These are phyloP conservation scores for Tachysurus vachellii DNA, from an alignment of 2,113 vertebrate genomes.

Conservation along the genomic window DNA sequence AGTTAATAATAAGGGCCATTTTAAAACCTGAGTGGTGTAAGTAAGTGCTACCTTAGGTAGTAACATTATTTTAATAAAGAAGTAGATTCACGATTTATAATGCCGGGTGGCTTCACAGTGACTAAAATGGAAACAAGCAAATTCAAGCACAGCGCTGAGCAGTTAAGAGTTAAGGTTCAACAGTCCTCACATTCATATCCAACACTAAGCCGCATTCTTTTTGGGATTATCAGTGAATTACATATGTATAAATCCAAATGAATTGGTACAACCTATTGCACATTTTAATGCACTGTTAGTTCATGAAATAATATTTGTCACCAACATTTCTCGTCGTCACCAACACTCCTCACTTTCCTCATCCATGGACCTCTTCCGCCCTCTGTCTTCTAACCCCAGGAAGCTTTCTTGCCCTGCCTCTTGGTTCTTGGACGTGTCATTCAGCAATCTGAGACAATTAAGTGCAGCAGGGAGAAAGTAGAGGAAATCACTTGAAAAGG, in stretches of 20 bases:
- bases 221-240: not conserved
- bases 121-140: not conserved
- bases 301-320: not conserved
- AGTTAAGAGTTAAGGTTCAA: not conserved
- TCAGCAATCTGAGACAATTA: not conserved
- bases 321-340: not conserved
- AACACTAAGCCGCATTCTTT: not conserved
- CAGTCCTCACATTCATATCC: not conserved
- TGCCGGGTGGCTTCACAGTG: too few species aligned
- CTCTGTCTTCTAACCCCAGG: not conserved
- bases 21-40: not conserved
- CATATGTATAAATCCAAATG: too few species aligned
- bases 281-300: not conserved
- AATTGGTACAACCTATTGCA: not conserved
- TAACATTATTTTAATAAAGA: not conserved
- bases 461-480: not conserved
- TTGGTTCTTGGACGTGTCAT: not conserved
- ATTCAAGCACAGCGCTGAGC: not conserved
- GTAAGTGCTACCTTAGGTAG: not conserved
- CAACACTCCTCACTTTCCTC: not conserved
- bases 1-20: not conserved
- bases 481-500: not conserved
- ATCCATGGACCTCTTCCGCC: not conserved
- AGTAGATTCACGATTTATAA: not conserved
- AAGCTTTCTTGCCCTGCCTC: not conserved